Percentiles rank a stretch among this genome's conserved stretches.
Evolutionary conservation across 92 coral and sea anemone species (phyloP).

Genomic region (Scolanthus callimorphus): DNA sequence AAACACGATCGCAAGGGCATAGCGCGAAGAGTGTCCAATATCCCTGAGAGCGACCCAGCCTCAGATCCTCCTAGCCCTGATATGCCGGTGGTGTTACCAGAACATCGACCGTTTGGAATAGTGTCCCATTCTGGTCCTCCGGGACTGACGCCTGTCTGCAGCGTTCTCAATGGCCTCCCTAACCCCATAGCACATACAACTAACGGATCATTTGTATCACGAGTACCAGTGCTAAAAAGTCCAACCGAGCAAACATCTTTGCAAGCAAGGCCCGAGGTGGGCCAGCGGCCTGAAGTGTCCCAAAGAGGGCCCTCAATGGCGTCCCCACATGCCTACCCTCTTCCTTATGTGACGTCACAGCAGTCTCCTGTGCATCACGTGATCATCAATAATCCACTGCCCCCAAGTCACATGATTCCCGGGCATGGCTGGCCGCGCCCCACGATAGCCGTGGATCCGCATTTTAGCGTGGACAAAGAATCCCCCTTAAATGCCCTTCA

Average conservation of each 20-base stretch:
- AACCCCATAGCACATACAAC: conserved; percentile 28
- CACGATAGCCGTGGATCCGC: conserved; percentile 47
- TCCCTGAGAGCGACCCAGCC: conserved; percentile 41
- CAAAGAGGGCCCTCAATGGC: conserved; percentile 25
- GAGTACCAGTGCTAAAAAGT: conserved; percentile 27
- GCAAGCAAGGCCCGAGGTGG: conserved; percentile 26
- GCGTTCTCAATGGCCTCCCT: conserved; percentile 29
- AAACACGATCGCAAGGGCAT: conserved; percentile 97
- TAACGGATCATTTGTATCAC: conserved; percentile 24
- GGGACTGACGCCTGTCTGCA: conserved; percentile 19
- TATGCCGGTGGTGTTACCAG: conserved; percentile 29
- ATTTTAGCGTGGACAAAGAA: conserved; percentile 17
- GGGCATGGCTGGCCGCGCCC: conserved; percentile 42
- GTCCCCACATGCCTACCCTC: conserved; percentile 24
- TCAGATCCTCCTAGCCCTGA: conserved; percentile 69
- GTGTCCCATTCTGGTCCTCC: conserved; percentile 18
- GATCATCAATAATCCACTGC: conserved; percentile 37
- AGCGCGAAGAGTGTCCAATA: conserved; percentile 84
- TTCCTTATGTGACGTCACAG: conserved; percentile 18
- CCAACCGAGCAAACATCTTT: conserved; percentile 30
- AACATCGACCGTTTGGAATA: conserved; percentile 23
- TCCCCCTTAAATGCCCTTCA: conserved; percentile 18
- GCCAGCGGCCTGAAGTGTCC: too few relatives aligned
- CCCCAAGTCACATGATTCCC: conserved; percentile 12
- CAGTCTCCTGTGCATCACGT: conserved; percentile 31